phyloP scores from a whole-genome alignment of 2,797 vertebrate species.

The Pristis pectinata region DNA sequence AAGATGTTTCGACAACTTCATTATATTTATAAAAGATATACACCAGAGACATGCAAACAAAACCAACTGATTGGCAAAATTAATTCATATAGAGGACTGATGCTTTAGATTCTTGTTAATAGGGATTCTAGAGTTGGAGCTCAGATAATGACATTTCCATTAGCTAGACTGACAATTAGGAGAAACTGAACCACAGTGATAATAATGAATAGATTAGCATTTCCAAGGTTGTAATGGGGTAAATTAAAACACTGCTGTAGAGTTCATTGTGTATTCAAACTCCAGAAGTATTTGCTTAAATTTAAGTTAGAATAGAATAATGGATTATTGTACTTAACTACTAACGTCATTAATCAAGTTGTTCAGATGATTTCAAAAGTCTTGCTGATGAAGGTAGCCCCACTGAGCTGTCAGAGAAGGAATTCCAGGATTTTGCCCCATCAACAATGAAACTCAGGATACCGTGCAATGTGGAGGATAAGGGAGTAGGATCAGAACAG shows the following conservation, averaged over 20 bases:
- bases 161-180: not conserved
- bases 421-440: too few relatives aligned
- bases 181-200: not conserved
- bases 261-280: not conserved
- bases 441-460: too few relatives aligned
- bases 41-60: not conserved
- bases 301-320: constrained; percentile 9
- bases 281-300: not conserved
- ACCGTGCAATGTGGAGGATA: too few relatives aligned
- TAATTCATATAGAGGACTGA: not conserved
- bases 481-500: too few relatives aligned
- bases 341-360: constrained; percentile 6
- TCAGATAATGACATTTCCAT: not conserved
- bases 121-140: not conserved
- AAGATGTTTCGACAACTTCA: not conserved
- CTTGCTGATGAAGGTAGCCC: not conserved
- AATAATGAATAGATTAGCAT: constrained; percentile 29
- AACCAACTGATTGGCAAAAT: too few relatives aligned
- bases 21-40: not conserved
- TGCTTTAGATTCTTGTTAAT: not conserved
- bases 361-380: not conserved
- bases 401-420: too few relatives aligned
- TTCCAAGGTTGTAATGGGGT: not conserved
- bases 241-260: not conserved
- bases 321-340: not conserved